Base-by-base conservation (phyloP, 2,797 vertebrate species). In the Poeciliopsis turneri region DNA sequence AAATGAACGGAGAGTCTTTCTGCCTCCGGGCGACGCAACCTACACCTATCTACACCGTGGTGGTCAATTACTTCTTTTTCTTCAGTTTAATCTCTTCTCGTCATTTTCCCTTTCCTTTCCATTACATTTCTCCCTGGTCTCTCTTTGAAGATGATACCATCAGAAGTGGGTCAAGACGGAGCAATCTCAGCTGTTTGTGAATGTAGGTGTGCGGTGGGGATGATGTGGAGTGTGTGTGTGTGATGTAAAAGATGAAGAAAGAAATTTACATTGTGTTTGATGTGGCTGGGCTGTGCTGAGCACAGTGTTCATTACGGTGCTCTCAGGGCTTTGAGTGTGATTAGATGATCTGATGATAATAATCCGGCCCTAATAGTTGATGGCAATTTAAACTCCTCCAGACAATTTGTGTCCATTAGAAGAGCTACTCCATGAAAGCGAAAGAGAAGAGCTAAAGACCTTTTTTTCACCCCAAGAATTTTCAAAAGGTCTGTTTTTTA, bases 171-270 rank as follows among this genome's bases (percentile, higher is more conserved):
- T 94, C 92, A 93, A 77, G 86, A 82, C 82, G 88, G 82, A 91
- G 92, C 90, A 80, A 81, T 81, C 91, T 93, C 91, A 92, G 93
- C 92, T 90, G 85, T 92, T 94, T 94, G 85, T 81, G 75, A 46
- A 78, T 89, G 86, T 88, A 88, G 86, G 86, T 91, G 87, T 81
- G 80, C 74, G 64, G 75, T 78, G 43, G 28, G 41, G 53, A 78
- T 78, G 78, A 84, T 80, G 79, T 75, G 68, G 25, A 12, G 74
- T 76, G 77, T 79, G 76, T 81, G 66, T 71, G 78, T 79, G 81
- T 71, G 77, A 57, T 57, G 10, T 36, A 69, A 30, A 73, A n/a
- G 51, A 59, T 45, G 74, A 75, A 78, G 5, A 80, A 46, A 66
- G 70, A 79, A 74, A 83, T 92, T 88, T 85, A 78, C 85, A 84